Evolutionary conservation across 92 coral and sea anemone genomes (phyloP).

Genomic region (Palythoa grandis): DNA sequence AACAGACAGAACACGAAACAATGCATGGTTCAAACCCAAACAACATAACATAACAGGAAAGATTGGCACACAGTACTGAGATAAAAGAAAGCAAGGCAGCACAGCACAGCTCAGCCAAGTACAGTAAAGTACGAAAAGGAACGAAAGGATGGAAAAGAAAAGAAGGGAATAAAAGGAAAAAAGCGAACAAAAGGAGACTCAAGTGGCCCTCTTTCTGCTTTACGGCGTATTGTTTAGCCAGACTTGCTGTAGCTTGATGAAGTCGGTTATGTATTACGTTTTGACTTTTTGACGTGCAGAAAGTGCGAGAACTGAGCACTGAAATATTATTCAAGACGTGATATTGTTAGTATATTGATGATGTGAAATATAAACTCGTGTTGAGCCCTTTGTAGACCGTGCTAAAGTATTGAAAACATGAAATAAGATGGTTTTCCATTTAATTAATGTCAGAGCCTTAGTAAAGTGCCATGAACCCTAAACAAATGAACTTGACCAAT

Average conservation of each 20-base stretch:
- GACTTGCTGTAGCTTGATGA: too few species aligned
- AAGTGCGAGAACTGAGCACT: conserved; percentile 10
- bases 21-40: not conserved
- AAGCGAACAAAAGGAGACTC: too few species aligned
- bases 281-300: not conserved
- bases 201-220: too few species aligned
- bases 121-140: not conserved
- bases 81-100: not conserved
- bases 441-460: too few species aligned
- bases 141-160: not conserved
- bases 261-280: not conserved
- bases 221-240: too few species aligned
- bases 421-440: too few species aligned
- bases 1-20: conserved; percentile 8
- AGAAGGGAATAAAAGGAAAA: not conserved
- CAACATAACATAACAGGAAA: too few species aligned
- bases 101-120: not conserved
- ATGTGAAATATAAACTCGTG: not conserved
- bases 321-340: not conserved
- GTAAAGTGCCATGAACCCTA: not conserved
- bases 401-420: not conserved
- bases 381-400: not conserved
- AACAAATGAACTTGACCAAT: not conserved
- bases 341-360: not conserved
- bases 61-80: too few species aligned